These are phyloP conservation scores for Dipodomys spectabilis DNA, from an alignment of 2,113 vertebrate genomes.

Conservation along the genomic window DNA sequence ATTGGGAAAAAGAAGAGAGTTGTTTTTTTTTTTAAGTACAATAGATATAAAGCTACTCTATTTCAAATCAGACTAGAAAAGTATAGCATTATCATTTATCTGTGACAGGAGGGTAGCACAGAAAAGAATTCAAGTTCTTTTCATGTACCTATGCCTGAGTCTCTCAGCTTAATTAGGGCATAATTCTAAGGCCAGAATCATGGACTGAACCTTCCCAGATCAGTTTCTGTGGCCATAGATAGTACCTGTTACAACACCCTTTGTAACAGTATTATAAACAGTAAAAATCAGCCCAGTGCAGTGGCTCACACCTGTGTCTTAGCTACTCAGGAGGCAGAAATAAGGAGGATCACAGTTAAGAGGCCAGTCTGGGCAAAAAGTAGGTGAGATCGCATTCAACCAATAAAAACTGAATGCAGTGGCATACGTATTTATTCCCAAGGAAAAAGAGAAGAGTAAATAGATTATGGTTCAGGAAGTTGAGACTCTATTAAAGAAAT, in stretches of 20 bases:
- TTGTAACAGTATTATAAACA: neutral
- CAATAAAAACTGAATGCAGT: too few species aligned
- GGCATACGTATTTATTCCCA: too few species aligned
- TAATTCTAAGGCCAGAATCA: neutral
- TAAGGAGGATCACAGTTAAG: too few species aligned
- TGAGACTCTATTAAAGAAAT: too few species aligned
- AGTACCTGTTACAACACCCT: neutral
- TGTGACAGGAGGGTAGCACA: neutral
- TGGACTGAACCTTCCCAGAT: rapidly evolving
- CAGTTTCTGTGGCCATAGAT: neutral
- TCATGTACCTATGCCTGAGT: neutral
- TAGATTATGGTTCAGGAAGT: too few species aligned
- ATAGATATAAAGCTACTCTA: neutral
- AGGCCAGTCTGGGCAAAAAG: too few species aligned
- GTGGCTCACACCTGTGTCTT: too few species aligned
- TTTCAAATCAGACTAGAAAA: slow-evolving; percentile 36
- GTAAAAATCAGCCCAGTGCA: too few species aligned
- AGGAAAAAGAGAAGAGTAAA: too few species aligned
- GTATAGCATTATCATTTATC: neutral
- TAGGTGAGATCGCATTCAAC: too few species aligned
- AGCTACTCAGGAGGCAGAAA: too few species aligned
- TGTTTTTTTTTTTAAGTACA: neutral
- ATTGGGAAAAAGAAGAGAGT: neutral
- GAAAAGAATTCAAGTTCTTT: neutral
- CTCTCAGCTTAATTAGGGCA: neutral